Evolutionary conservation across 2,888 invertebrate species (phyloP), one percentile per base, ranked within the genome.

Genomic region (Drosophila sordidula): DNA sequence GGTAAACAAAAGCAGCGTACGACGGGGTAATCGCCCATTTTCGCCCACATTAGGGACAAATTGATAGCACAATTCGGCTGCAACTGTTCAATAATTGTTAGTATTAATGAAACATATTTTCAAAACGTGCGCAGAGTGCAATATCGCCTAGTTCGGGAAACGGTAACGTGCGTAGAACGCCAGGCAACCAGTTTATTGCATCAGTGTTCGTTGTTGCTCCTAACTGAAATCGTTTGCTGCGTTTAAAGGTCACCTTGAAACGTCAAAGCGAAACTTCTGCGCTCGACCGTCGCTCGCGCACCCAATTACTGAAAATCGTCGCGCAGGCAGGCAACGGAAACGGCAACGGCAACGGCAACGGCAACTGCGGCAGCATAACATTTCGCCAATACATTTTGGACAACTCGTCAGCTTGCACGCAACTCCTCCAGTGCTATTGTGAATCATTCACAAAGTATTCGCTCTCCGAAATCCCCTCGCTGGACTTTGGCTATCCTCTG

Each of bases 161-260:
- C 29, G 41, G 6, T 16, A 9, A n/a, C 14, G 47, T 32, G 41
- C 18, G 32, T 26, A 34, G 32, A 73, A 56, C 63, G 51, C 61
- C 55, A 64, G 29, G 29, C 45, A 52, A 59, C 46, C 51, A 41
- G 74, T 74, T 65, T 54, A 67, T 83, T 83, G 82, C 85, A 83
- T 85, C 87, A 87, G 83, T 78, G 58, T 58, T 54, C 56, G 47
- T 59, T 67, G 76, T 58, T 61, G 70, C 61, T 63, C 70, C 74
- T 64, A 58, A 47, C 63, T 29, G 67, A 75, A 69, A 77, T 70
- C 78, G 62, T 61, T 78, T 80, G 81, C 75, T 74, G 87, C 80
- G 73, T 84, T 72, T 74, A 75, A 73, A 92, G 91, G 92, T 92
- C 92, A 92, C 92, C 92, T 92, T 92, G 91, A 91, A 88, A 90